Conservation (phyloP, 2,113 vertebrate species). For the Desmodus rotundus region DNA sequence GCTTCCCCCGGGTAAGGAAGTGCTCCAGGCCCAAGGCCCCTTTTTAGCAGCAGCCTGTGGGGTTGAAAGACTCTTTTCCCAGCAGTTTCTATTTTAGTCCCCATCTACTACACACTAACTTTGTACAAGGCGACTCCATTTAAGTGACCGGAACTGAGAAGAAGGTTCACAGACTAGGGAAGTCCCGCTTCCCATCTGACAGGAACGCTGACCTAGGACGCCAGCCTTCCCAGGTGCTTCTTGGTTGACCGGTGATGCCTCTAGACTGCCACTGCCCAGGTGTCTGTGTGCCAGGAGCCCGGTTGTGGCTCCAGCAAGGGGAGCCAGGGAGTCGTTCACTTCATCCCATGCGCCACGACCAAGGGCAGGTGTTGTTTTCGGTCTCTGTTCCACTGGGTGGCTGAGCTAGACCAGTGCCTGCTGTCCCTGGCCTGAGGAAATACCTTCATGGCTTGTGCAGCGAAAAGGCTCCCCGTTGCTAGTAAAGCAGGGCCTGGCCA, state of each 20-base stretch:
- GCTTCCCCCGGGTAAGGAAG: neutral
- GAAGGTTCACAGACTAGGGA: neutral
- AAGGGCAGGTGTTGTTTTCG: neutral
- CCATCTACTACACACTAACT: neutral
- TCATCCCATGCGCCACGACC: fast-evolving
- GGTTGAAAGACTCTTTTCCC: neutral
- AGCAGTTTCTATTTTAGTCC: neutral
- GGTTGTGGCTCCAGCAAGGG: neutral
- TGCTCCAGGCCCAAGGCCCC: neutral
- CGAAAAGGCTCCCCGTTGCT: neutral
- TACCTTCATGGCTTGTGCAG: neutral
- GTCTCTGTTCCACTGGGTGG: neutral
- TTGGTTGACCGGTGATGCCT: neutral
- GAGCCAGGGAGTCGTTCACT: neutral
- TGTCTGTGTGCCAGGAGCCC: neutral
- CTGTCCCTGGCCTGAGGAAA: neutral
- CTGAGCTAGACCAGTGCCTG: neutral
- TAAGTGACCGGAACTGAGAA: neutral
- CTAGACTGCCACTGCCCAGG: neutral
- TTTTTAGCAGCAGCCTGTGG: neutral
- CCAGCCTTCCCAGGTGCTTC: too few relatives aligned
- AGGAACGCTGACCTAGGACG: neutral
- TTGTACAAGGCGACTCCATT: neutral
- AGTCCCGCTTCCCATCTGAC: neutral
- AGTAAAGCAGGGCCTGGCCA: neutral